Evolutionary conservation across 2,113 vertebrate species (phyloP).

Genomic region (Calyptomena viridis): DNA sequence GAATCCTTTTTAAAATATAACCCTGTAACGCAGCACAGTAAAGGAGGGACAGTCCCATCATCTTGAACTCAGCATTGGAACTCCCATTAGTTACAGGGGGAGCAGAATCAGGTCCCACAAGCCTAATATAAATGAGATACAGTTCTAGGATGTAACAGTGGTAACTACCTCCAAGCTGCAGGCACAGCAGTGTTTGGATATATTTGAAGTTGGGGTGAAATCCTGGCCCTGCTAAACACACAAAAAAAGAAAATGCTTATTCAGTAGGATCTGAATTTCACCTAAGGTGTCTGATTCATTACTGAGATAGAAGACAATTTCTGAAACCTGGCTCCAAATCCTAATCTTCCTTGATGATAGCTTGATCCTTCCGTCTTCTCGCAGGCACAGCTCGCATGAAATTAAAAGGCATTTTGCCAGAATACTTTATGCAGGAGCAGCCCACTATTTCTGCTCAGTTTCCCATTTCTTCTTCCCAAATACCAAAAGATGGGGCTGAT

Average conservation of each 20-base stretch:
- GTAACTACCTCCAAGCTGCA: not conserved
- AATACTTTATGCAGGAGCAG: slow-evolving; percentile 5
- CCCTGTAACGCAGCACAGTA: not conserved
- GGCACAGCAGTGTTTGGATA: not conserved
- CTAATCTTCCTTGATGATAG: slow-evolving; percentile 28
- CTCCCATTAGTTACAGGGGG: not conserved
- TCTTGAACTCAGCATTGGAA: not conserved
- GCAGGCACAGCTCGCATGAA: slow-evolving; percentile 13
- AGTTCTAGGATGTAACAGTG: not conserved
- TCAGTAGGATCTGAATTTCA: slow-evolving; percentile 11
- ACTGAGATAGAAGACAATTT: slow-evolving; percentile 47
- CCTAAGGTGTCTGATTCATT: slow-evolving; percentile 58
- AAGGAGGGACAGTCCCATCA: not conserved
- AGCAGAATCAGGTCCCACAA: not conserved
- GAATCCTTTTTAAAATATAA: not conserved
- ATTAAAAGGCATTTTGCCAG: slow-evolving; percentile 55
- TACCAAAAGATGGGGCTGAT: not conserved
- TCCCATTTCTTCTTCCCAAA: not conserved
- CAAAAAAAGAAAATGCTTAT: slow-evolving; percentile 28
- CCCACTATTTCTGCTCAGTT: not conserved
- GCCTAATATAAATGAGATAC: not conserved
- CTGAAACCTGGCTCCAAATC: slow-evolving; percentile 43
- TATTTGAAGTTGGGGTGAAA: slow-evolving; percentile 23
- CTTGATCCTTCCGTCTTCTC: slow-evolving; percentile 31
- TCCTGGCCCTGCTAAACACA: slow-evolving; percentile 30